Evolutionary conservation across 2,888 invertebrate species (phyloP).

Genomic region (Phanerotoma sp.): DNA sequence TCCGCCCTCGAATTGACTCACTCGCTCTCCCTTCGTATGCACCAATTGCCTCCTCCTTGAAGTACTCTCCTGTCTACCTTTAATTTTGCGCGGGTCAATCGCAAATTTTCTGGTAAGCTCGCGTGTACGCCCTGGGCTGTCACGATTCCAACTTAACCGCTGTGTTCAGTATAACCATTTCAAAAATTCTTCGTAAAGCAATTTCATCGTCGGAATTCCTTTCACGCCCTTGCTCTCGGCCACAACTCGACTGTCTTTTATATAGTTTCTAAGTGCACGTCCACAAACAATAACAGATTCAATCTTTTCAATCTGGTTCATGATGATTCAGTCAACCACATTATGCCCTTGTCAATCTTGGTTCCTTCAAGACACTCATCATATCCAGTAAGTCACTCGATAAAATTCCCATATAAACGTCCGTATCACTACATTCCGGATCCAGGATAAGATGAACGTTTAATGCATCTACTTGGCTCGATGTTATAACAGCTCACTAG

Average conservation of each 20-base stretch:
- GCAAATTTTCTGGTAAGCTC: conserved; percentile 57
- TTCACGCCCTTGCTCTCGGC: conserved; percentile 43
- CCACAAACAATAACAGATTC: no score
- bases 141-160: conserved; percentile 55
- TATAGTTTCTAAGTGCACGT: neutral
- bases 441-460: no score
- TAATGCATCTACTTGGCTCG: no score
- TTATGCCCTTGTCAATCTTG: no score
- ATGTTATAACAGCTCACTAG: no score
- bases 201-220: conserved; percentile 54
- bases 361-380: no score
- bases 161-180: conserved; percentile 53
- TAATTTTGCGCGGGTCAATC: conserved; percentile 49
- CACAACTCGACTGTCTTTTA: conserved; percentile 17
- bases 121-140: conserved; percentile 57
- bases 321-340: no score
- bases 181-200: conserved; percentile 53
- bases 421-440: no score
- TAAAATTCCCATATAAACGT: no score
- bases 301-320: no score
- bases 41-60: conserved; percentile 12
- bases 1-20: conserved; percentile 25
- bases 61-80: conserved; percentile 20
- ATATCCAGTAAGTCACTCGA: no score
- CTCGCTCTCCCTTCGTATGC: conserved; percentile 23